Evolutionary conservation across 1,140 invertebrate species (phyloP).

Genomic region (Drosophila kanapiae): DNA sequence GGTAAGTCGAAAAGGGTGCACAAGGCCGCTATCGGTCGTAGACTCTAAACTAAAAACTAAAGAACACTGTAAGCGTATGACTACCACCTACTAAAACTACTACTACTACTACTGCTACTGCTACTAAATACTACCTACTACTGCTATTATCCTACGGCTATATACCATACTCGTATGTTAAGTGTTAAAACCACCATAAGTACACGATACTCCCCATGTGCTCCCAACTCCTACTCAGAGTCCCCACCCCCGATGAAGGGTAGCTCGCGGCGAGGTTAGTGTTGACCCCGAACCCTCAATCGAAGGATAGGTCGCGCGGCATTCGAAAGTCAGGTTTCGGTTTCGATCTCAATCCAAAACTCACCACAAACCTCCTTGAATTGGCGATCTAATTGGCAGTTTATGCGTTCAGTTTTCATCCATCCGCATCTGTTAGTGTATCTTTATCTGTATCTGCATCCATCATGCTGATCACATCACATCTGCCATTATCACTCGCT

Average conservation of each 20-base stretch:
- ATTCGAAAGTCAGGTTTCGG: conserved; percentile 23
- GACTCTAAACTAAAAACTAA: conserved; percentile 25
- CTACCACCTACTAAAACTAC: conserved; percentile 46
- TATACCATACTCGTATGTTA: conserved; percentile 58
- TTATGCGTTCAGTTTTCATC: conserved; percentile 60
- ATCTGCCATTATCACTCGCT: conserved; percentile 41
- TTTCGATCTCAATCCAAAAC: conserved; percentile 30
- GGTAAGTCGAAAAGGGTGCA: conserved; percentile 88
- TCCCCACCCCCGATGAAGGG: conserved; percentile 29
- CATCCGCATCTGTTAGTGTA: conserved; percentile 43
- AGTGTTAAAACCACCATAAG: conserved; percentile 62
- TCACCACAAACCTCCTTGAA: conserved; percentile 37
- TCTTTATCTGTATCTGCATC: conserved; percentile 24
- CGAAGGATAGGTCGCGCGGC: conserved; percentile 25
- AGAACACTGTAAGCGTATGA: conserved; percentile 71
- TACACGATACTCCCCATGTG: conserved; percentile 45
- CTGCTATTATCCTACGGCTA: conserved; percentile 45
- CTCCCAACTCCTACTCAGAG: conserved; percentile 19
- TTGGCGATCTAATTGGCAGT: conserved; percentile 76
- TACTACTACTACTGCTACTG: conserved; percentile 41
- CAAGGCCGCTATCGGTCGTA: background rate
- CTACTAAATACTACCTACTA: conserved; percentile 30
- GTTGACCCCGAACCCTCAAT: background rate
- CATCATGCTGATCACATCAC: conserved; percentile 40
- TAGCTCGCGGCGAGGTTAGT: conserved; percentile 67